Evolutionary conservation across 2,113 vertebrate species (phyloP).

Genomic region (rat (Rattus norvegicus)): DNA sequence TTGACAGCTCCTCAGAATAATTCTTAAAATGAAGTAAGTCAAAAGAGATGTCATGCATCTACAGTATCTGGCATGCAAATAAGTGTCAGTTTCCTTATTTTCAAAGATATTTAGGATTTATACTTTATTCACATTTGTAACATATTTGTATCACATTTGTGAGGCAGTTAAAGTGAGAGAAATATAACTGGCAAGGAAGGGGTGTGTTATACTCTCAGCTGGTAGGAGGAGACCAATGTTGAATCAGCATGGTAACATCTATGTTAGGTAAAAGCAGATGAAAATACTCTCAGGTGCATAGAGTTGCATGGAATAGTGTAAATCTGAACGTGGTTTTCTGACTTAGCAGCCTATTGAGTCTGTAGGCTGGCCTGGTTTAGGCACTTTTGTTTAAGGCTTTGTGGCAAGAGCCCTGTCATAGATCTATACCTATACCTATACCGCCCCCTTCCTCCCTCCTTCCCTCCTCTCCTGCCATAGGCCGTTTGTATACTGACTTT

Average conservation of each 20-base stretch:
- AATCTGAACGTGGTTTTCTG: neutral
- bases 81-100: constrained; percentile 44
- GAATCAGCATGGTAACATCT: neutral
- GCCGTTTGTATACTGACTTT: neutral
- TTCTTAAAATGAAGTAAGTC: neutral
- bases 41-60: neutral
- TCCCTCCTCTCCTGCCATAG: neutral
- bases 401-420: neutral
- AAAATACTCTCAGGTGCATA: neutral
- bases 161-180: neutral
- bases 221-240: neutral
- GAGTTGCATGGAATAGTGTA: neutral
- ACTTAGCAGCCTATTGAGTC: neutral
- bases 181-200: neutral
- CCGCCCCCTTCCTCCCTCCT: no score
- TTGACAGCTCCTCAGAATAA: neutral
- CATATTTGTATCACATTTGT: constrained; percentile 40
- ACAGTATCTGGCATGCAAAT: neutral
- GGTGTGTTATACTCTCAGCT: neutral
- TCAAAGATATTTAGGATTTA: neutral
- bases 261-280: neutral
- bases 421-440: neutral
- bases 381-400: neutral
- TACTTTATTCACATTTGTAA: neutral
- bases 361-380: neutral